Base-by-base conservation (phyloP, 2,888 invertebrate species). In the Patella ulyssiponensis region DNA sequence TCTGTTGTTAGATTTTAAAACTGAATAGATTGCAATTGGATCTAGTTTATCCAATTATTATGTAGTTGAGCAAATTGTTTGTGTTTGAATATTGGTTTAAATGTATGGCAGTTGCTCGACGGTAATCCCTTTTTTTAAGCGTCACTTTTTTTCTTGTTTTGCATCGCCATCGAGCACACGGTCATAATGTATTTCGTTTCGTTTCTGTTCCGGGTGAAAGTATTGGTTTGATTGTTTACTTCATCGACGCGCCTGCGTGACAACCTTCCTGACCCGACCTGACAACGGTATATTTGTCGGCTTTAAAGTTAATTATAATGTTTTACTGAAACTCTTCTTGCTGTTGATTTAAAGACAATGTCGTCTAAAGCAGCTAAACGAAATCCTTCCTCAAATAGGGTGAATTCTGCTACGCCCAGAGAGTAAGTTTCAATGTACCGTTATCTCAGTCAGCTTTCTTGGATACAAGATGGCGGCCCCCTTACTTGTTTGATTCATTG, bases 381-480 rank as follows among this genome's bases (percentile, higher is more conserved):
- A 64, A 64, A 64, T 64, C 11, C 23, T 64, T 87, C 88, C 56
- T 79, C 85, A 12, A 87, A 85, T 75, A 79, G 89, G 80, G 85
- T 87, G 71, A 86, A 82, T 76, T 89, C 89, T 72, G 89, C 86
- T 11, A 86, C 86, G 23, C 87, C 86, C 27, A 86, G 87, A 82
- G 88, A 89, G 89, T 89, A 86, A 88, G 88, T 85, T 64, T 23
- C 9, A 53, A n/a, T 58, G 27, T 51, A 54, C 75, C 56, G 15
- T 77, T 72, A 12, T 52, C 33, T 33, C 51, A 17, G 52, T 56
- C 76, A 27, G 33, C 53, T 69, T 81, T 77, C 79, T 86, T 88
- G 81, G 87, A 85, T 85, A 88, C 88, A 88, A 88, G 75, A 88
- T 88, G 88, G 88, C 87, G 80, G 82, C 78, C 82, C n/a, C 71